Conservation (phyloP, 2,113 vertebrate genomes). For the Albula glossodonta region DNA sequence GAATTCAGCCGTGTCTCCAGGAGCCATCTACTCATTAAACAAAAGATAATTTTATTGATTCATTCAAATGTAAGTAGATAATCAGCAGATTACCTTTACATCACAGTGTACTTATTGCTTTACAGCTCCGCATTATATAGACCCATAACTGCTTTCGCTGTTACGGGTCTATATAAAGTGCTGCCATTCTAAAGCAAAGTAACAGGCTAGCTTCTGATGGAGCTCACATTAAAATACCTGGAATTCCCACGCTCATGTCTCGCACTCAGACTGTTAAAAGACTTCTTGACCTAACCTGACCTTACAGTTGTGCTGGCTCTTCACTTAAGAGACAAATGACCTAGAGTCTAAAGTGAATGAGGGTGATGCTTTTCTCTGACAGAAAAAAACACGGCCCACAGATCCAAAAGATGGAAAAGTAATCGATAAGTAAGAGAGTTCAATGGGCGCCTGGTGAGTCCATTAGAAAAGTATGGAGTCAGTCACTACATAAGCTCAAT, state of each 20-base stretch:
- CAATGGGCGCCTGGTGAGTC: not conserved
- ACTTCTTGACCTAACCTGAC: not conserved
- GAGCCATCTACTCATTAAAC: conserved; percentile 75
- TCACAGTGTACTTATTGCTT: not conserved
- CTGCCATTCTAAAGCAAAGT: not conserved
- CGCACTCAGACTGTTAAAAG: not conserved
- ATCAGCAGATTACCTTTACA: not conserved
- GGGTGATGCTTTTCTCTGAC: not conserved
- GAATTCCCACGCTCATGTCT: not conserved
- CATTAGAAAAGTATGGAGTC: not conserved
- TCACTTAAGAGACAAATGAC: not conserved
- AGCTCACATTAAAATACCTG: not conserved
- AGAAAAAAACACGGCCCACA: not conserved
- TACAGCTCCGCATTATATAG: not conserved
- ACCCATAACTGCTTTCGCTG: not conserved
- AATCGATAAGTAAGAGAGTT: not conserved
- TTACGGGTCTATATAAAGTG: not conserved
- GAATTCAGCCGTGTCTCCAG: conserved; percentile 83
- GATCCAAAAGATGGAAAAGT: not conserved
- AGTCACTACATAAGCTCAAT: not conserved
- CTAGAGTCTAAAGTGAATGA: not conserved
- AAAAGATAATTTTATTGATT: not conserved
- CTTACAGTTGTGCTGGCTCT: not conserved
- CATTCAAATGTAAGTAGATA: not conserved
- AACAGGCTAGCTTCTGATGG: not conserved